phyloP scores from a whole-genome alignment of 2,113 vertebrate species.

The Cryptomyrus ogoouensis region DNA sequence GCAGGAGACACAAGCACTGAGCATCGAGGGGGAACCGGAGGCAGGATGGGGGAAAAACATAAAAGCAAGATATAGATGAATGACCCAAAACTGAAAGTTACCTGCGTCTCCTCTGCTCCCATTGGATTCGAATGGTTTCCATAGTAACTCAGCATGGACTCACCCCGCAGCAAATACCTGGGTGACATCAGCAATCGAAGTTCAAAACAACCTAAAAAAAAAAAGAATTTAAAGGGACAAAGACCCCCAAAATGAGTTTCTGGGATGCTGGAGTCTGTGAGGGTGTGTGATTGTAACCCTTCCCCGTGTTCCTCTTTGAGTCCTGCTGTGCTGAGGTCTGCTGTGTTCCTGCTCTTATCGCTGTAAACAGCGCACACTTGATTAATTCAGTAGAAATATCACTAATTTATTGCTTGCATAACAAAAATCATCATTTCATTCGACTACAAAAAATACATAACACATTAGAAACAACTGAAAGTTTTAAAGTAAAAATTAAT shows the following conservation, averaged over 20 bases:
- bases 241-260: background rate
- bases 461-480: background rate
- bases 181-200: background rate
- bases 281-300: background rate
- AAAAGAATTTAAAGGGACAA: background rate
- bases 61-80: background rate
- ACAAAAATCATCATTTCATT: background rate
- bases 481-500: background rate
- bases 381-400: background rate
- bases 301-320: background rate
- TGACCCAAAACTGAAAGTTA: background rate
- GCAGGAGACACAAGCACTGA: background rate
- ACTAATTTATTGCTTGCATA: background rate
- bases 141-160: slow-evolving; percentile 12
- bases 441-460: background rate
- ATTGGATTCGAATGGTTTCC: background rate
- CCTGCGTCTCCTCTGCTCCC: background rate
- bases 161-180: background rate
- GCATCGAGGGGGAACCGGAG: background rate
- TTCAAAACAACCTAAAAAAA: background rate
- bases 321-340: background rate
- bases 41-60: background rate
- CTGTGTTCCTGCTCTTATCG: background rate
- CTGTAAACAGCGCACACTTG: background rate
- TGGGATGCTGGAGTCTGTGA: background rate